Percentiles rank a stretch among this genome's conserved stretches.
Evolutionary conservation across 1,140 invertebrate species (phyloP).

Genomic region (Lanistes nyassanus): DNA sequence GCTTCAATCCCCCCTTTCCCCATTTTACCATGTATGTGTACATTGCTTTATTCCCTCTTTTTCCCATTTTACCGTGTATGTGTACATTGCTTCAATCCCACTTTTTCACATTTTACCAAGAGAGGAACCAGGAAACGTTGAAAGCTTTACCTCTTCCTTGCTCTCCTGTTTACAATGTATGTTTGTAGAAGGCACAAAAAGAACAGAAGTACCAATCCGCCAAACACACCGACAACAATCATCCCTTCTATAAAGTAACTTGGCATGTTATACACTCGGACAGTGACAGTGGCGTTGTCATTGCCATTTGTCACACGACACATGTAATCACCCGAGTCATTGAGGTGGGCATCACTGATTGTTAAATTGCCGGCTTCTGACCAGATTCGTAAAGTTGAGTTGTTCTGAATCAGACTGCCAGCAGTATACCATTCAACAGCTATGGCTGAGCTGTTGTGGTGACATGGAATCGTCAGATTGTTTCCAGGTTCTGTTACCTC

Average conservation of each 20-base stretch:
- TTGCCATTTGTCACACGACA: conserved; percentile 27
- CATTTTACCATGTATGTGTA: no score
- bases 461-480: no score
- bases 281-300: conserved; percentile 22
- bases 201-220: conserved; percentile 33
- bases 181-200: conserved; percentile 27
- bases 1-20: no score
- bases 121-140: no score
- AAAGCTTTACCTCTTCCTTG: background rate
- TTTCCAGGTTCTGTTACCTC: no score
- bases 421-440: background rate
- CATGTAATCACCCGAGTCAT: conserved; percentile 27
- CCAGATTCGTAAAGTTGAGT: background rate
- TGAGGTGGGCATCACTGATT: background rate
- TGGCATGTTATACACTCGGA: conserved; percentile 38
- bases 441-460: no score
- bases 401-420: background rate
- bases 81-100: no score
- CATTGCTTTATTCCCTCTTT: no score
- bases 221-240: conserved; percentile 37
- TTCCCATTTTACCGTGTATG: no score
- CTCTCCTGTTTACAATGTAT: conserved; percentile 21
- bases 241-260: conserved; percentile 40
- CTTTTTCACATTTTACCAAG: no score
- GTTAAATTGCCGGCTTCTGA: background rate